Percentiles rank a stretch among this genome's conserved stretches.
Evolutionary conservation across 2,113 vertebrate species (phyloP).

Genomic region (Lanius ludovicianus): DNA sequence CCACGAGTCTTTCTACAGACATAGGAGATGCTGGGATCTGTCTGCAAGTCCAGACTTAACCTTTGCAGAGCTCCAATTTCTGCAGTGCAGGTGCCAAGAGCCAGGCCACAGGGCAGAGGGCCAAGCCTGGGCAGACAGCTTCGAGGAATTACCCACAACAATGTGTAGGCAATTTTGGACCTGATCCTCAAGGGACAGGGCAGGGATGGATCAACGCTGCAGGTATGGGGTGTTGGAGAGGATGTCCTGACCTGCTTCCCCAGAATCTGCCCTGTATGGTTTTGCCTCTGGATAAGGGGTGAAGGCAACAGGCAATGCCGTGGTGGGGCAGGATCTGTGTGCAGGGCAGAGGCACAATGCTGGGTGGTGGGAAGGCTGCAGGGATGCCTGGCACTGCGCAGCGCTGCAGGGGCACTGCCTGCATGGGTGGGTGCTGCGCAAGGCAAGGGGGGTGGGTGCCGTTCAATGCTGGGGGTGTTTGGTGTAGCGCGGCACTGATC

Average conservation of each 20-base stretch:
- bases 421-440: background rate
- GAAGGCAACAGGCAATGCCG: background rate
- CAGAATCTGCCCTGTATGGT: rapidly evolving
- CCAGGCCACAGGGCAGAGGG: background rate
- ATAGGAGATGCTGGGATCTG: background rate
- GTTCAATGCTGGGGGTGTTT: background rate
- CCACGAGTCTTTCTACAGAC: background rate
- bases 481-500: background rate
- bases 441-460: background rate
- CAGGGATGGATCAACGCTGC: rapidly evolving
- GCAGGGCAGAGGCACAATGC: background rate
- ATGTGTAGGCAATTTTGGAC: background rate
- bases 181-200: background rate
- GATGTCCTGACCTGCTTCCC: background rate
- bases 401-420: background rate
- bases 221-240: background rate
- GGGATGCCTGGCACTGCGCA: background rate
- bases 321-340: background rate
- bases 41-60: background rate
- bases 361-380: background rate
- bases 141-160: background rate
- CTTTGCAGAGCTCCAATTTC: background rate
- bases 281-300: background rate
- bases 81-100: slow-evolving; percentile 3
- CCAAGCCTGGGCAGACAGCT: background rate